These are phyloP conservation scores for Pseudococcus viburni DNA, from an alignment of 2,888 invertebrate genomes.

Conservation along the genomic window DNA sequence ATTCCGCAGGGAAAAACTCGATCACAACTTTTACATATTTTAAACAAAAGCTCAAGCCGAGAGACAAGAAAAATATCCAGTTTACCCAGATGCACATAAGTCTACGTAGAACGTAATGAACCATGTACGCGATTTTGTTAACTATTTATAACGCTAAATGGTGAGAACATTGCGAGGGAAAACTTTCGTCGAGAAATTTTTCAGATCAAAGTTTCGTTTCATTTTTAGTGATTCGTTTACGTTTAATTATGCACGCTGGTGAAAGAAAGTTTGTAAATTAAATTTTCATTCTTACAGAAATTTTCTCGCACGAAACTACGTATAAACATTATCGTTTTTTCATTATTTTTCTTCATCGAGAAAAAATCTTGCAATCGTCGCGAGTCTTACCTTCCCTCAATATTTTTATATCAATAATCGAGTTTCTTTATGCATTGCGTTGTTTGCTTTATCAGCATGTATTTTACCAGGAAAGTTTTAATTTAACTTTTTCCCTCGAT, in stretches of 20 bases:
- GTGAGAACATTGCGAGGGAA: not conserved
- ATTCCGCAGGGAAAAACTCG: not conserved
- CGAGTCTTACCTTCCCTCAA: not conserved
- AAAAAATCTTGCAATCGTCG: not conserved
- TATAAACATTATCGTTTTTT: too few species aligned
- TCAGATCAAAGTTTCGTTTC: slow-evolving; percentile 6
- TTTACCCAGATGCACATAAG: not conserved
- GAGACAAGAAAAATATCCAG: not conserved
- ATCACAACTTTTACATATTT: not conserved
- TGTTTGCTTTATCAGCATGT: too few species aligned
- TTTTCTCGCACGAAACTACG: not conserved
- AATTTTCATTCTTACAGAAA: not conserved
- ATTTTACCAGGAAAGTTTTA: too few species aligned
- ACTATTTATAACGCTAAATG: not conserved
- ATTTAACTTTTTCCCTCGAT: too few species aligned
- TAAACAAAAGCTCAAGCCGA: not conserved
- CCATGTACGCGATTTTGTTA: not conserved
- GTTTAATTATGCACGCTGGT: not conserved
- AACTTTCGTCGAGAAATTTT: not conserved
- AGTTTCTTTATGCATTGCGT: too few species aligned
- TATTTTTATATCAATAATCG: too few species aligned
- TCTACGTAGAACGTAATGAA: not conserved
- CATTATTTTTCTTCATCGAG: not conserved
- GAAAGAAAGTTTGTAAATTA: not conserved
- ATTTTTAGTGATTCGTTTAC: slow-evolving; percentile 7